phyloP scores from a whole-genome alignment of 2,797 vertebrate genomes.

The Lutra lutra region DNA sequence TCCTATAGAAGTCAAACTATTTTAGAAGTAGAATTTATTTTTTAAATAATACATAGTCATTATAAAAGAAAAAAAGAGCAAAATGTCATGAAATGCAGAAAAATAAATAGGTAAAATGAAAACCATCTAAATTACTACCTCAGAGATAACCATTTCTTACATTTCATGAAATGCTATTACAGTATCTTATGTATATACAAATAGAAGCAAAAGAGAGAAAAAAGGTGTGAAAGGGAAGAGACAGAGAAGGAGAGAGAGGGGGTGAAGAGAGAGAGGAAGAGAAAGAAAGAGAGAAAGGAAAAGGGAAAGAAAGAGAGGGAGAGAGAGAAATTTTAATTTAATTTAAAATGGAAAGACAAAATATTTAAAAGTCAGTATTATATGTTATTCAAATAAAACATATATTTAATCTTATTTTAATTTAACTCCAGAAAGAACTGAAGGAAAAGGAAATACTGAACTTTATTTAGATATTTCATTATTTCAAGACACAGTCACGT shows the following conservation, averaged over 20 bases:
- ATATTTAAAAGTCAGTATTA: background rate
- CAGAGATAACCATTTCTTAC: background rate
- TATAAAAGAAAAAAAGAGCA: background rate
- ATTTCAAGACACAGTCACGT: background rate
- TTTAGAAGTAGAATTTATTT: background rate
- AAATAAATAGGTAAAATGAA: background rate
- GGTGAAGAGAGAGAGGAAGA: background rate
- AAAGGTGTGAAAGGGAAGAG: too few species aligned
- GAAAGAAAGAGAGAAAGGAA: background rate
- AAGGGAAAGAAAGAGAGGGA: background rate
- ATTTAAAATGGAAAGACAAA: background rate
- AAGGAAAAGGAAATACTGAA: background rate
- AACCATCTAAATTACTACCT: background rate
- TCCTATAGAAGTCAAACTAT: background rate
- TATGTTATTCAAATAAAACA: background rate
- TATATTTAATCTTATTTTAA: background rate
- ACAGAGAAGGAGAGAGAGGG: background rate
- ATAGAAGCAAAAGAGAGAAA: background rate
- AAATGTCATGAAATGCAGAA: background rate
- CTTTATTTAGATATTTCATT: background rate
- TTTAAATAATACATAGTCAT: background rate
- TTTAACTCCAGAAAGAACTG: background rate
- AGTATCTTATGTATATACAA: background rate
- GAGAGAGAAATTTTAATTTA: background rate
- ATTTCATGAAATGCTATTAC: background rate